Conservation (phyloP, 2,797 vertebrate genomes). For the Paedocypris micromegethes region DNA sequence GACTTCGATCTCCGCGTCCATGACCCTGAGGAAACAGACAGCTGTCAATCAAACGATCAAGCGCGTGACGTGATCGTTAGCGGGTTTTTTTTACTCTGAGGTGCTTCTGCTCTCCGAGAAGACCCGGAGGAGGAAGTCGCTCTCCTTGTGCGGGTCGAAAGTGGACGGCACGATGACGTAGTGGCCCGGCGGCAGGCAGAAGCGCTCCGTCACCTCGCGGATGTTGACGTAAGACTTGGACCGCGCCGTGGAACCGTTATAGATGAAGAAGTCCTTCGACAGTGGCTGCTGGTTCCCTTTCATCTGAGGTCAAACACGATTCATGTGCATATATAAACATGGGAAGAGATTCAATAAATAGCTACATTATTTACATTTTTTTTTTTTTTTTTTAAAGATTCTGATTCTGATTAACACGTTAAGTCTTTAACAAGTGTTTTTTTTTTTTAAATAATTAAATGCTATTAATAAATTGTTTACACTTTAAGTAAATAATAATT, state of each 20-base stretch:
- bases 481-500: no score
- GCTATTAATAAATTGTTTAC: no score
- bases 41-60: constrained; percentile 1
- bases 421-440: no score
- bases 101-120: constrained; percentile 92
- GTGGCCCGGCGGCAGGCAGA: constrained; percentile 86
- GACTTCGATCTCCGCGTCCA: constrained; percentile 41
- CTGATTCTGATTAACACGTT: no score
- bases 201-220: constrained; percentile 89
- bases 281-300: constrained; percentile 81
- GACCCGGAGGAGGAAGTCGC: constrained; percentile 93
- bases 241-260: constrained; percentile 87
- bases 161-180: constrained; percentile 90
- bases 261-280: constrained; percentile 94
- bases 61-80: background rate
- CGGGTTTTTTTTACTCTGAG: constrained; percentile 74
- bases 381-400: background rate
- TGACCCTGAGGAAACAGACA: constrained; percentile 34
- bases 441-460: no score
- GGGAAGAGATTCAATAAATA: no score
- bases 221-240: constrained; percentile 91
- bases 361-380: no score
- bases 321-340: no score
- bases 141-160: constrained; percentile 85
- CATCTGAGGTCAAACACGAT: constrained; percentile 66